Evolutionary conservation across 2,113 vertebrate genomes (phyloP).

Genomic region (Ciconia maguari): DNA sequence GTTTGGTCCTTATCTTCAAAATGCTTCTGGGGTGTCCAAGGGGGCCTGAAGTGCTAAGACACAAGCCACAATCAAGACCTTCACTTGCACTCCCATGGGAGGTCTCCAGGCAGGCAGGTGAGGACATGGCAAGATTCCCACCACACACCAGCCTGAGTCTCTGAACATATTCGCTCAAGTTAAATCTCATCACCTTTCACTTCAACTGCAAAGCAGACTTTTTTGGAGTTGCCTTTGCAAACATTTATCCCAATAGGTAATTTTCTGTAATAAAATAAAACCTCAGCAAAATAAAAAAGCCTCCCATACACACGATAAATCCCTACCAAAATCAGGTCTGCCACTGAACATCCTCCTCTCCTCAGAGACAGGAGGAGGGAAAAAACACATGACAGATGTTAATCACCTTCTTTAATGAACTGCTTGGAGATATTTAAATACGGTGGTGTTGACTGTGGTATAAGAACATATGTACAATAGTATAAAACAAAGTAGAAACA

Average conservation of each 20-base stretch:
- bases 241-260: constrained; percentile 12
- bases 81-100: not conserved
- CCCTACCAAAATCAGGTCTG: not conserved
- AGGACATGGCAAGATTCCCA: not conserved
- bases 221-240: constrained; percentile 8
- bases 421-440: constrained; percentile 57
- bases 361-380: constrained; percentile 1
- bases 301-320: constrained; percentile 15
- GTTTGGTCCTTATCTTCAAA: not conserved
- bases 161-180: not conserved
- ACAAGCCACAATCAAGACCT: not conserved
- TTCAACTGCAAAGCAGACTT: not conserved
- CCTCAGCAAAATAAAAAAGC: constrained; percentile 41
- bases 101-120: not conserved
- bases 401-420: constrained; percentile 53
- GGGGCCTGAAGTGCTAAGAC: not conserved
- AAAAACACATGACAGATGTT: constrained; percentile 59
- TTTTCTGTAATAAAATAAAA: constrained; percentile 28
- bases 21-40: not conserved
- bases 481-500: constrained; percentile 65
- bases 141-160: rapidly evolving
- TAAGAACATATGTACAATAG: constrained; percentile 63
- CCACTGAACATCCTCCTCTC: constrained; percentile 29
- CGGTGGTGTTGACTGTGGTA: not conserved
- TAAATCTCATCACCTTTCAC: not conserved